A percentile compares a stretch with the other conserved stretches of the same genome.
These are phyloP conservation scores for Plodia interpunctella DNA, from an alignment of 1,140 invertebrate genomes.

Conservation along the genomic window DNA sequence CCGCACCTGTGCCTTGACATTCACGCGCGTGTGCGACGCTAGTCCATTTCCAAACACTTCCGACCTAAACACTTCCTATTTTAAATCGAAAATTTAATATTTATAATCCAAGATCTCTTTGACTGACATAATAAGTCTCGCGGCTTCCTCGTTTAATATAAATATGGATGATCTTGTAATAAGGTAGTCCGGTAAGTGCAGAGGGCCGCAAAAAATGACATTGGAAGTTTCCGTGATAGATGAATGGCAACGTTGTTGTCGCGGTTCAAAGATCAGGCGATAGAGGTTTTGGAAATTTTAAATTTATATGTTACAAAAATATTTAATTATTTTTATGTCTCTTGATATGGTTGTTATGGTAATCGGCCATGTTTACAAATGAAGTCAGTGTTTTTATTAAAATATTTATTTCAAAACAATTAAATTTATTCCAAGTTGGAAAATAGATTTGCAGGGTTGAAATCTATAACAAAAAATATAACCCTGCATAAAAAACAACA, in stretches of 20 bases:
- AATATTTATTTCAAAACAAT: too few relatives aligned
- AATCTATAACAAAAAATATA: too few relatives aligned
- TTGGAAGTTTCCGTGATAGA: neutral
- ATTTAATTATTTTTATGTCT: neutral
- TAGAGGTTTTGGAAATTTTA: neutral
- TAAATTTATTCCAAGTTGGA: too few relatives aligned
- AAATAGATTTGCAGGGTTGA: too few relatives aligned
- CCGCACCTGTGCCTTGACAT: slow-evolving; percentile 1
- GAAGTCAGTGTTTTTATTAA: too few relatives aligned
- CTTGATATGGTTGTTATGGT: too few relatives aligned
- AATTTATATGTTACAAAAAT: neutral
- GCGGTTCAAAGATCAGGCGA: neutral
- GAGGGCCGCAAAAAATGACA: slow-evolving; percentile 5
- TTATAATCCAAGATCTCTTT: neutral
- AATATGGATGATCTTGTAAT: slow-evolving; percentile 6
- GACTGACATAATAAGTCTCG: neutral
- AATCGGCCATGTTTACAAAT: too few relatives aligned
- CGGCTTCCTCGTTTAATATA: neutral
- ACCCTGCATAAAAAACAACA: too few relatives aligned
- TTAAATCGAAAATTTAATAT: neutral
- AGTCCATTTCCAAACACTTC: slow-evolving; percentile 4
- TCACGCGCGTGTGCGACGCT: neutral
- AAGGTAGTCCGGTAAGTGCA: neutral
- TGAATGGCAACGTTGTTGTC: neutral
- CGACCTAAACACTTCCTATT: slow-evolving; percentile 5